phyloP scores from a whole-genome alignment of 1,140 invertebrate species.

The Protaetia brevitarsis region DNA sequence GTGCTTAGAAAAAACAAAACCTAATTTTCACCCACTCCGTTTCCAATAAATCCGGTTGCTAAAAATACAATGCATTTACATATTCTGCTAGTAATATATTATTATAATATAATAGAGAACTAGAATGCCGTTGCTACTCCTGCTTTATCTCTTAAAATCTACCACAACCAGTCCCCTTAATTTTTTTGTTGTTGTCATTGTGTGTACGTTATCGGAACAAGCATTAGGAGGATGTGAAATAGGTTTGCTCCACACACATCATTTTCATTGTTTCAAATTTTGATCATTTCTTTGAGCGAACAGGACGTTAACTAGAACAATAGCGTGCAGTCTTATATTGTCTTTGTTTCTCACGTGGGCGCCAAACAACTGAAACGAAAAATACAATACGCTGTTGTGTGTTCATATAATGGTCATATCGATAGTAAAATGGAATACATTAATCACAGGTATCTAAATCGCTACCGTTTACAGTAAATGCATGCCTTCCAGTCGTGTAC shows the following conservation, averaged over 20 bases:
- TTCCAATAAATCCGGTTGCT: no score
- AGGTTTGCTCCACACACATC: background rate
- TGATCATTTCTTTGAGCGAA: background rate
- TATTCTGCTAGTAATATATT: background rate
- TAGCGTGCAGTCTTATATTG: background rate
- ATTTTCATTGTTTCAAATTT: constrained; percentile 6
- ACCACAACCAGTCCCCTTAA: background rate
- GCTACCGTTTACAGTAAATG: constrained; percentile 8
- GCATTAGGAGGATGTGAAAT: background rate
- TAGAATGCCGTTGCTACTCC: background rate
- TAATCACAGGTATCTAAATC: background rate
- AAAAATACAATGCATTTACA: no score
- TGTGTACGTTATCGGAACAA: background rate
- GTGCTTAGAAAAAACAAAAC: no score
- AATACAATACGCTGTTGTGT: background rate
- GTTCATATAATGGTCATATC: background rate
- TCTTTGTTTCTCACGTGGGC: constrained; percentile 2
- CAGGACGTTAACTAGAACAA: background rate
- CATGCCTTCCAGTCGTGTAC: background rate
- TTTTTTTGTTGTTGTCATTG: constrained; percentile 1
- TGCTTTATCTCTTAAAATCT: background rate
- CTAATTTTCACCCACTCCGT: no score
- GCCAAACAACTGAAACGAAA: background rate
- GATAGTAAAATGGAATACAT: background rate
- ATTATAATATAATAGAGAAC: background rate